These are phyloP conservation scores for Orthonychiurus folsomi DNA, from an alignment of 2,888 invertebrate genomes.

Conservation along the genomic window DNA sequence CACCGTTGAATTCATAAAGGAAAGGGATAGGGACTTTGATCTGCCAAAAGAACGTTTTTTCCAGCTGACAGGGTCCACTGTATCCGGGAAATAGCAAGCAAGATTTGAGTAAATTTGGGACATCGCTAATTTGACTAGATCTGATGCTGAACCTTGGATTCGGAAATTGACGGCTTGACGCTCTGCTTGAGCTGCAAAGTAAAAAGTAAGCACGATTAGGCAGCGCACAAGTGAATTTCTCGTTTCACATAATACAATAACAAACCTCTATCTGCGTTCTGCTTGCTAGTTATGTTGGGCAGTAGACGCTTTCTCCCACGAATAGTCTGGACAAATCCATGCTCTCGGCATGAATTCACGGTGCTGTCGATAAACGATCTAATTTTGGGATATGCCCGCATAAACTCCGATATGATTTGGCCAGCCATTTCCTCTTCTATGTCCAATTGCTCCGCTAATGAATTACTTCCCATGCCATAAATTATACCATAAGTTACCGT, in stretches of 20 bases:
- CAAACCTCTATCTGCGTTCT: constrained; percentile 55
- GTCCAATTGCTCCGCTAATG: constrained; percentile 68
- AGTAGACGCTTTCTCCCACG: constrained; percentile 68
- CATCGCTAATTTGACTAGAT: constrained; percentile 87
- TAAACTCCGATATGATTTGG: constrained; percentile 52
- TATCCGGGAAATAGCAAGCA: too few relatives aligned
- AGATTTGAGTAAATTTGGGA: constrained; percentile 56
- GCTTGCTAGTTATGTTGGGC: constrained; percentile 59
- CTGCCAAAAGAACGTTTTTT: not conserved
- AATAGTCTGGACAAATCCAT: constrained; percentile 77
- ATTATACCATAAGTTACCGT: constrained; percentile 93
- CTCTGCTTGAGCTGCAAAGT: constrained; percentile 64
- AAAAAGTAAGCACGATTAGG: constrained; percentile 6
- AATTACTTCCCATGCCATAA: constrained; percentile 87
- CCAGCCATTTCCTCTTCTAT: constrained; percentile 70
- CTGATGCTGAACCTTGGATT: constrained; percentile 94
- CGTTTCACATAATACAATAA: not conserved
- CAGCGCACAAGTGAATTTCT: not conserved
- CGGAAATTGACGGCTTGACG: constrained; percentile 93
- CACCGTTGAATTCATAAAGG: constrained; percentile 36
- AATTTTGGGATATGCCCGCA: constrained; percentile 47
- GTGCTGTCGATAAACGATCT: constrained; percentile 53
- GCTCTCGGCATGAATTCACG: constrained; percentile 56
- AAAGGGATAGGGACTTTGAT: constrained; percentile 23
- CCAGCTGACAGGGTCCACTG: not conserved